Base-by-base conservation (phyloP, 1,140 invertebrate genomes). In the Neoseiulus cucumeris region DNA sequence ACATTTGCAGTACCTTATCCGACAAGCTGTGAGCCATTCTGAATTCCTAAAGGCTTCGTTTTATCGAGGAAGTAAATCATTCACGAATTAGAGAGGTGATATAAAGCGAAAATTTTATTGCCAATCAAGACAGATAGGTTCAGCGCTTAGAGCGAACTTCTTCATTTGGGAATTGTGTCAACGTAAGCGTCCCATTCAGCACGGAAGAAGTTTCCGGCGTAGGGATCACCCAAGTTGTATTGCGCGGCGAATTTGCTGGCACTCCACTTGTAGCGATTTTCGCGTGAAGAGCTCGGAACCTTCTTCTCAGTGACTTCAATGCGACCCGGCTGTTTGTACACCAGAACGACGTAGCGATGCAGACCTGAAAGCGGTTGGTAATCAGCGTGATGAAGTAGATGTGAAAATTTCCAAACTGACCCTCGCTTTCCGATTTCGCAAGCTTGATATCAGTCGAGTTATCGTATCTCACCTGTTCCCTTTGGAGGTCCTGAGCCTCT, bases 111-210 rank as follows among this genome's bases (percentile, higher is more conserved):
- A 44, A 44, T 44, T n/a, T 44, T 44, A 44, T n/a, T 44, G 42
- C n/a, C 42, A n/a, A n/a, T n/a, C n/a, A n/a, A n/a, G n/a, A 44
- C 12, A 12, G 42, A 44, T 44, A 12, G n/a, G 42, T 44, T 44
- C 42, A n/a, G 12, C 42, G 42, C n/a, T 44, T 44, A n/a, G 12
- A 44, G 12, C 42, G 42, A 44, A 74, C 14, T 76, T 64, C 30
- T 70, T 70, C 7, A 74, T 72, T 1, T 47, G 14, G 45, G 45
- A 25, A 47, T 47, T 7, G 45, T 47, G 14, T 47, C 45, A 47
- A 78, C 76, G 67, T 78, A 79, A 44, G 75, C 73, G 68, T 79
- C 78, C 65, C 70, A 79, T 68, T 79, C 74, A 25, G 77, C 78
- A 64, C 28, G 72, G 66, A 70, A 79, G 67, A 79, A 75, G 66